Conservation (phyloP, 2,113 vertebrate genomes). For the Aegithalos caudatus region DNA sequence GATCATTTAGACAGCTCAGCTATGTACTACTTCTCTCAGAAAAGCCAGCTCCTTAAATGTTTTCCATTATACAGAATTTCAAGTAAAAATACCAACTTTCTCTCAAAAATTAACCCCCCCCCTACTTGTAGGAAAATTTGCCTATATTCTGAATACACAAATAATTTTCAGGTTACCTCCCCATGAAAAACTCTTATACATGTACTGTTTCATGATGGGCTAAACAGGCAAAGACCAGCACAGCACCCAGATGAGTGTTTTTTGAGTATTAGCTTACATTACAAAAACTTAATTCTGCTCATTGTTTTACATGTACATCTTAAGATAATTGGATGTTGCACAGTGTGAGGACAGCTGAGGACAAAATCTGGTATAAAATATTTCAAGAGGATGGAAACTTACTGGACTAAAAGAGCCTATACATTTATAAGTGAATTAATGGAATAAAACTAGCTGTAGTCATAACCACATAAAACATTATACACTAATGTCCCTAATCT, state of each 20-base stretch:
- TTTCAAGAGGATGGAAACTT: constrained; percentile 19
- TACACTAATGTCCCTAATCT: background rate
- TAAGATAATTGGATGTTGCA: background rate
- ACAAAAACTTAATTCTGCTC: background rate
- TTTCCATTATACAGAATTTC: background rate
- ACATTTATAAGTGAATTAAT: background rate
- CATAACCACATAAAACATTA: constrained; percentile 12
- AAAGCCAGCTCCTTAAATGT: background rate
- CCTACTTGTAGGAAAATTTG: background rate
- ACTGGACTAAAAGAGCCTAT: background rate
- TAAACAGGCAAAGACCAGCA: background rate
- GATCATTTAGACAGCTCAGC: background rate
- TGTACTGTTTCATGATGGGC: background rate
- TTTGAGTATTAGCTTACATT: background rate
- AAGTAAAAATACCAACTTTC: background rate
- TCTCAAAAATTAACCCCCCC: background rate
- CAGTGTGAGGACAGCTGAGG: background rate
- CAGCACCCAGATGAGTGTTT: background rate
- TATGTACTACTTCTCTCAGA: background rate
- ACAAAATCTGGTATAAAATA: constrained; percentile 31
- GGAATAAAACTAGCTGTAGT: constrained; percentile 17
- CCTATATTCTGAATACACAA: background rate
- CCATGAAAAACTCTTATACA: background rate
- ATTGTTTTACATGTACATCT: background rate
- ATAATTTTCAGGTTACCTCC: background rate